Evolutionary conservation across 2,888 invertebrate genomes (phyloP).

Genomic region (Zhuqinia jingwanae): DNA sequence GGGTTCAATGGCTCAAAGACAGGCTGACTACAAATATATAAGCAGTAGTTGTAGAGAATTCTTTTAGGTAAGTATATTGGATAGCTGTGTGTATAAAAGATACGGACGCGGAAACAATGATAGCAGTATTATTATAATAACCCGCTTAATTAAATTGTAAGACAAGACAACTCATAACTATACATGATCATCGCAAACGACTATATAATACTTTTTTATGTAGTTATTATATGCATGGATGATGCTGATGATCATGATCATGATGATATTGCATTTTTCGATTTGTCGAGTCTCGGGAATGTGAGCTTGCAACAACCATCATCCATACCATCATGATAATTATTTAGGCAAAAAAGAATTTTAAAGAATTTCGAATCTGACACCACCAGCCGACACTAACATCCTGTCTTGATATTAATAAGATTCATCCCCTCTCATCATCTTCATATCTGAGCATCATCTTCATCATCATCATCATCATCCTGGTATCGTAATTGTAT

Average conservation of each 20-base stretch:
- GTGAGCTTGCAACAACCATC: too few relatives aligned
- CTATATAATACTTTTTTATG: neutral
- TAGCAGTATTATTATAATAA: neutral
- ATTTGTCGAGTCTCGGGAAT: neutral
- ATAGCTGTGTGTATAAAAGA: neutral
- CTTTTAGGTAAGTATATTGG: too few relatives aligned
- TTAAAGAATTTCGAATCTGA: neutral
- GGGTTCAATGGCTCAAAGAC: conserved; percentile 22
- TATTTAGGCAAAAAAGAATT: neutral
- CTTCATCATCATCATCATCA: neutral
- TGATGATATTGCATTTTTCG: too few relatives aligned
- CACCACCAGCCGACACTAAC: neutral
- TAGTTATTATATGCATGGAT: neutral
- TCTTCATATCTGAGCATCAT: neutral
- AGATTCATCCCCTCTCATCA: neutral
- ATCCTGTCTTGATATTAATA: neutral
- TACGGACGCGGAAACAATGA: conserved; percentile 16
- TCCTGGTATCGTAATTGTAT: neutral
- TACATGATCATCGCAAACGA: conserved; percentile 12
- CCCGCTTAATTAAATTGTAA: conserved; percentile 24
- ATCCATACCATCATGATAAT: too few relatives aligned
- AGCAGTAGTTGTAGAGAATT: too few relatives aligned
- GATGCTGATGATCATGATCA: too few relatives aligned
- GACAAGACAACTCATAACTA: conserved; percentile 17
- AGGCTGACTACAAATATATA: neutral